These are phyloP conservation scores for Xiphorhynchus erythropygius DNA, from an alignment of 2,797 vertebrate genomes.

Conservation along the genomic window DNA sequence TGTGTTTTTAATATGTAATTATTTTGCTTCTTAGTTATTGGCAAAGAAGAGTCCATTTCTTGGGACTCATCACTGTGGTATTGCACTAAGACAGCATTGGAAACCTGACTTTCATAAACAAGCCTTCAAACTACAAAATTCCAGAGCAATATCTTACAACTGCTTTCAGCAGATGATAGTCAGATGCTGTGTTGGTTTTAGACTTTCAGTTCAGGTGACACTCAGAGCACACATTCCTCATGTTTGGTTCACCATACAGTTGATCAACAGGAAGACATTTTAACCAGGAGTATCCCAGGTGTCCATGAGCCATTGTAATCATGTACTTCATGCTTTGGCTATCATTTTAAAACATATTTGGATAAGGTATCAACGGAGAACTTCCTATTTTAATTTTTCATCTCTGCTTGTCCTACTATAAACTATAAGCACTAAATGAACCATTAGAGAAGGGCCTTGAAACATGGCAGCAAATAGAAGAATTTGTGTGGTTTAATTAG, in stretches of 20 bases:
- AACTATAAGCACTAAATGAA: neutral
- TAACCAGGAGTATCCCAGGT: neutral
- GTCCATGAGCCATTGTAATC: neutral
- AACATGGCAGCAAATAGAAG: neutral
- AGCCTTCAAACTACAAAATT: neutral
- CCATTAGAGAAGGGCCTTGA: neutral
- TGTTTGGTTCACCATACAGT: neutral
- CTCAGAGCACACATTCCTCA: accelerated
- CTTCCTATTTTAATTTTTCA: neutral
- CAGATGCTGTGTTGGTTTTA: neutral
- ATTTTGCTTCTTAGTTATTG: neutral
- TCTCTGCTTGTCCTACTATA: neutral
- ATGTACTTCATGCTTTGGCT: neutral
- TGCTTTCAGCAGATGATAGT: neutral
- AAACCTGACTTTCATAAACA: neutral
- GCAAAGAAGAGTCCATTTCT: neutral
- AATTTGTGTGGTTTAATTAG: neutral
- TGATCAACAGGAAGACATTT: neutral
- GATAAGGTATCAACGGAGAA: neutral
- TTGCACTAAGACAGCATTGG: neutral
- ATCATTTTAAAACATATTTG: neutral
- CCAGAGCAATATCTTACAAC: neutral
- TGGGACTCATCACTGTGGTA: neutral
- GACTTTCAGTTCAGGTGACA: neutral
- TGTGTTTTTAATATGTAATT: neutral